Conservation (phyloP, 2,888 invertebrate genomes). For the Chrysolina americana region DNA sequence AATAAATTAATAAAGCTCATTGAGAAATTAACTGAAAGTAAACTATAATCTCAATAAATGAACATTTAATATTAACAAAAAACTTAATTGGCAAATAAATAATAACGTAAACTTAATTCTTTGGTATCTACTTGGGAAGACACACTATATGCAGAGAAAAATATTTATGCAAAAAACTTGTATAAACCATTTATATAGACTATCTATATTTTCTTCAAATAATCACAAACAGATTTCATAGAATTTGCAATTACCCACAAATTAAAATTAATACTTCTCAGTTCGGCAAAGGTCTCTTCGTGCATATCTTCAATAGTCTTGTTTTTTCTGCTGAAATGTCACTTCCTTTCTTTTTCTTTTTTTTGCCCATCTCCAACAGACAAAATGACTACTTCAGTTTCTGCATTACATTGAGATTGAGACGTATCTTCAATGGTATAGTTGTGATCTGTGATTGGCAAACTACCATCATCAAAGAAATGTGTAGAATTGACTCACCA, state of each 20-base stretch:
- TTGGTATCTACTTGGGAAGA: too few species aligned
- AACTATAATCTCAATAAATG: background rate
- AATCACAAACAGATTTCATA: background rate
- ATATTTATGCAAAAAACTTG: too few species aligned
- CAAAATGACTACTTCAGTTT: too few species aligned
- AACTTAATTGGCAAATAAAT: background rate
- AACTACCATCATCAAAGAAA: background rate
- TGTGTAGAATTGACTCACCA: background rate
- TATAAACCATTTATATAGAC: too few species aligned
- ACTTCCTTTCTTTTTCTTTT: too few species aligned
- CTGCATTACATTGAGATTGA: background rate
- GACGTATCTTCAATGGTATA: background rate
- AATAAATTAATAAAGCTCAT: too few species aligned
- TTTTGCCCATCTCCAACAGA: too few species aligned
- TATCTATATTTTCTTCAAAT: background rate
- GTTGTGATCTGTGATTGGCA: background rate
- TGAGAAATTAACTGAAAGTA: background rate
- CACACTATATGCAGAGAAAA: too few species aligned
- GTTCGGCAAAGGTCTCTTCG: background rate
- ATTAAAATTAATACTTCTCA: background rate
- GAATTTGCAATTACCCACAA: background rate
- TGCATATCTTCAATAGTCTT: background rate
- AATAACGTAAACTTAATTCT: too few species aligned
- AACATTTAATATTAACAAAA: background rate
- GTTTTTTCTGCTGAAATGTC: too few species aligned